Percentiles rank a stretch among this genome's conserved stretches.
Evolutionary conservation across 2,113 vertebrate genomes (phyloP).

Genomic region (Rhinoderma darwinii): DNA sequence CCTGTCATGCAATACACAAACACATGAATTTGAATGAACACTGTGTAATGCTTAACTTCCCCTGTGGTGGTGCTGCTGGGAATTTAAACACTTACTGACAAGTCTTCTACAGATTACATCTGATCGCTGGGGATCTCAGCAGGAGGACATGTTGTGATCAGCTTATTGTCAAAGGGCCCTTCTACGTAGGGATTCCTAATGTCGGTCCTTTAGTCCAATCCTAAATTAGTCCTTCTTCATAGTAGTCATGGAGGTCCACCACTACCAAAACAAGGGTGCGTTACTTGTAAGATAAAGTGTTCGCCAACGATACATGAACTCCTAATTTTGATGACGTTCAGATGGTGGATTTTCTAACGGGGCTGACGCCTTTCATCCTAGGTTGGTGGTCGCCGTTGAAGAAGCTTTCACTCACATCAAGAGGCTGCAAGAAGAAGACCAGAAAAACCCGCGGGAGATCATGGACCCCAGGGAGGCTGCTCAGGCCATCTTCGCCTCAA

Average conservation of each 20-base stretch:
- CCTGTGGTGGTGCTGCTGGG: no score
- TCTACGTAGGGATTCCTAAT: no score
- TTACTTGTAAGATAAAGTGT: not conserved
- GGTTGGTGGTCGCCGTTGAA: conserved; percentile 93
- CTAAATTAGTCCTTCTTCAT: no score
- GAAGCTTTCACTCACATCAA: conserved; percentile 98
- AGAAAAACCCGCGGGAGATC: conserved; percentile 87
- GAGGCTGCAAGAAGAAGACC: conserved; percentile 91
- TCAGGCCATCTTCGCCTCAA: conserved; percentile 95
- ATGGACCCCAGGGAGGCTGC: conserved; percentile 96
- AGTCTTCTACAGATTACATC: no score
- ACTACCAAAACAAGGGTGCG: not conserved
- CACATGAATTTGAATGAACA: no score
- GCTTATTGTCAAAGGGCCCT: no score
- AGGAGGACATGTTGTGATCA: no score
- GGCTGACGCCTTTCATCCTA: conserved; percentile 61
- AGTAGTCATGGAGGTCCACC: not conserved
- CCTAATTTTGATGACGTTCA: not conserved
- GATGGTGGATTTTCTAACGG: not conserved
- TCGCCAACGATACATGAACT: not conserved
- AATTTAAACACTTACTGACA: no score
- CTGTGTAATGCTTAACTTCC: no score
- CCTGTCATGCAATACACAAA: no score
- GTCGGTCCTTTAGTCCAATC: no score
- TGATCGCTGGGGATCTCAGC: no score